A percentile compares a stretch with the other conserved stretches of the same genome.
These are phyloP conservation scores for Diaphora mendica DNA, from an alignment of 2,888 invertebrate species.

Conservation along the genomic window DNA sequence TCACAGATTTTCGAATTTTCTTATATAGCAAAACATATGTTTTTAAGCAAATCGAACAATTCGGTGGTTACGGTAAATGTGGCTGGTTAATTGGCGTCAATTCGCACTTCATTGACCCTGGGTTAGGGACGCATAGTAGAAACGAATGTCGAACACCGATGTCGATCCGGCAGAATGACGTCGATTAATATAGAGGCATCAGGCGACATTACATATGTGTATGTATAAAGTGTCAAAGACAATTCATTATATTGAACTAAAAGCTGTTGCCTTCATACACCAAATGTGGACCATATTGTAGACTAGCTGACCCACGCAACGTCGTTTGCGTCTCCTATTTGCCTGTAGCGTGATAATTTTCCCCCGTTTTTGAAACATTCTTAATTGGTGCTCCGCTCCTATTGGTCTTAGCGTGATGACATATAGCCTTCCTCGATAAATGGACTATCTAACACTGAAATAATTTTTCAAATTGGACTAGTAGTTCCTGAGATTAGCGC, in stretches of 20 bases:
- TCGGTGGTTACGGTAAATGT: conserved; percentile 49
- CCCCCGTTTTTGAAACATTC: too few relatives aligned
- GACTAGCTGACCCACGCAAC: too few relatives aligned
- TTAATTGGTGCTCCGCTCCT: too few relatives aligned
- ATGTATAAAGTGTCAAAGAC: background rate
- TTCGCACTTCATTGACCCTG: conserved; percentile 60
- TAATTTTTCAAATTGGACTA: too few relatives aligned
- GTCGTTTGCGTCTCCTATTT: too few relatives aligned
- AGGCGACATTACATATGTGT: background rate
- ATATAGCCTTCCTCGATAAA: too few relatives aligned
- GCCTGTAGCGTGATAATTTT: too few relatives aligned
- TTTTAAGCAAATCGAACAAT: conserved; percentile 42
- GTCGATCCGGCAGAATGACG: conserved; percentile 34
- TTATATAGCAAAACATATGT: conserved; percentile 29
- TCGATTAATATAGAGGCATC: conserved; percentile 27
- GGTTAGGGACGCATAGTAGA: conserved; percentile 44
- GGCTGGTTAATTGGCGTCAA: conserved; percentile 60
- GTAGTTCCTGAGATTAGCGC: too few relatives aligned
- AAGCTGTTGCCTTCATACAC: too few relatives aligned
- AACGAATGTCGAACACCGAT: conserved; percentile 43
- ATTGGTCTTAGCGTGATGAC: too few relatives aligned
- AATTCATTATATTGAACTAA: background rate
- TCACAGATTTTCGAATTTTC: background rate
- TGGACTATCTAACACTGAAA: too few relatives aligned
- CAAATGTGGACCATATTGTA: background rate